Evolutionary conservation across 2,888 invertebrate species (phyloP).

Genomic region (Loripinus fragilis): DNA sequence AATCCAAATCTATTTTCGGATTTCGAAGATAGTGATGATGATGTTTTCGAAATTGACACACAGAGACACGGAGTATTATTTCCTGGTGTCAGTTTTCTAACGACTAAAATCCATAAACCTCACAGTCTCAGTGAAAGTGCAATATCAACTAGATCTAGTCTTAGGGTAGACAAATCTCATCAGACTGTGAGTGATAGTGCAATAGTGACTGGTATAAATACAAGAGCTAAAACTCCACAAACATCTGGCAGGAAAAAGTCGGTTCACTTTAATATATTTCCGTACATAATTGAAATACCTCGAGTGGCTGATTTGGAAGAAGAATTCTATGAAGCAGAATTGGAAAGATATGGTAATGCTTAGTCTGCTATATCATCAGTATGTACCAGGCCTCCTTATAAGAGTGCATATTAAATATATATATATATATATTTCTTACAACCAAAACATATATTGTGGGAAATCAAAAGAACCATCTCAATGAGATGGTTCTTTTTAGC

Average conservation of each 20-base stretch:
- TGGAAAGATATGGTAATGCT: slow-evolving; percentile 29
- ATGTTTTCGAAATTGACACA: background rate
- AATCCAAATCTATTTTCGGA: slow-evolving; percentile 9
- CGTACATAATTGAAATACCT: slow-evolving; percentile 72
- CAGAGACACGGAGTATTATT: background rate
- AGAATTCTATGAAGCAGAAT: slow-evolving; percentile 33
- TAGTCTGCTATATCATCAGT: too few species aligned
- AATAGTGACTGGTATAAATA: background rate
- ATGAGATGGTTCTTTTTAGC: too few species aligned
- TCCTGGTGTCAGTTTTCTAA: background rate
- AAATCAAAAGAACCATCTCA: too few species aligned
- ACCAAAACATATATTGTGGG: too few species aligned
- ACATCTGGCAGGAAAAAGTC: slow-evolving; percentile 41
- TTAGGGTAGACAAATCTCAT: background rate
- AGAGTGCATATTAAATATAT: too few species aligned
- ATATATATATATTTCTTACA: too few species aligned
- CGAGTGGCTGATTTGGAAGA: slow-evolving; percentile 55
- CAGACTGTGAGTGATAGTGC: slow-evolving; percentile 10
- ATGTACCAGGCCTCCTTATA: too few species aligned
- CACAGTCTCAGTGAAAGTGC: slow-evolving; percentile 11
- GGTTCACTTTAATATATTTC: slow-evolving; percentile 74
- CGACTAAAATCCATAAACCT: background rate
- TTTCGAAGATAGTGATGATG: slow-evolving; percentile 13
- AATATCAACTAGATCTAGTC: background rate
- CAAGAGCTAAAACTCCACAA: background rate